Evolutionary conservation across 2,888 invertebrate species (phyloP).

Genomic region (Campopleginae sp.): DNA sequence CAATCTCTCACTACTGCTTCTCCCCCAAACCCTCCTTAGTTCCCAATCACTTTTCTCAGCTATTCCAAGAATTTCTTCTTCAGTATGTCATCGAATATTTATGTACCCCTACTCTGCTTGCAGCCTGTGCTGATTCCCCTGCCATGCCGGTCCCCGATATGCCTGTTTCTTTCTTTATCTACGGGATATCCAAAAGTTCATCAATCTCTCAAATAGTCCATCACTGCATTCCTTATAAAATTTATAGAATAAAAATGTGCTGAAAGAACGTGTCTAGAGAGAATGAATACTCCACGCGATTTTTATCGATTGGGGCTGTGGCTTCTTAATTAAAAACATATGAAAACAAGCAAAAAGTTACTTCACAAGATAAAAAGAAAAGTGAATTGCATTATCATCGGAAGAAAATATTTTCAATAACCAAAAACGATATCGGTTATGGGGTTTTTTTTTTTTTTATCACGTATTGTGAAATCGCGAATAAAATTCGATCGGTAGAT

Average conservation of each 20-base stretch:
- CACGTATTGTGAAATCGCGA: neutral
- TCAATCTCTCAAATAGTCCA: neutral
- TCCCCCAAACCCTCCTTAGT: neutral
- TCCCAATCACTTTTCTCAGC: slow-evolving; percentile 64
- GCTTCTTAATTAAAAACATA: neutral
- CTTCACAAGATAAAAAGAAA: slow-evolving; percentile 1
- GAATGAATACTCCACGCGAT: neutral
- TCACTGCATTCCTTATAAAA: neutral
- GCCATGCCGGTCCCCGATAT: neutral
- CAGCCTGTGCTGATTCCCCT: slow-evolving; percentile 18
- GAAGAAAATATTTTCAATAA: slow-evolving; percentile 23
- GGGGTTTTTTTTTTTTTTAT: neutral
- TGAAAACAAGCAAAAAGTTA: neutral
- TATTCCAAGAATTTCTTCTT: slow-evolving; percentile 64
- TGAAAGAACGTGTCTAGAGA: neutral
- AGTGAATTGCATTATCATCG: slow-evolving; percentile 13
- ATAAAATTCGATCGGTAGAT: slow-evolving; percentile 31
- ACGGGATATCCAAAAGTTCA: neutral
- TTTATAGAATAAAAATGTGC: neutral
- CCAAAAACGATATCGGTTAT: slow-evolving; percentile 10
- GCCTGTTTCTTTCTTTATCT: neutral
- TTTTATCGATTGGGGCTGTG: neutral
- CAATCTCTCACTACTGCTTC: neutral
- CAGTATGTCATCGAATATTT: slow-evolving; percentile 70
- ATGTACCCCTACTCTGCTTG: slow-evolving; percentile 45